Conservation (phyloP, 2,888 invertebrate species). For the Micoletzkya japonica region DNA sequence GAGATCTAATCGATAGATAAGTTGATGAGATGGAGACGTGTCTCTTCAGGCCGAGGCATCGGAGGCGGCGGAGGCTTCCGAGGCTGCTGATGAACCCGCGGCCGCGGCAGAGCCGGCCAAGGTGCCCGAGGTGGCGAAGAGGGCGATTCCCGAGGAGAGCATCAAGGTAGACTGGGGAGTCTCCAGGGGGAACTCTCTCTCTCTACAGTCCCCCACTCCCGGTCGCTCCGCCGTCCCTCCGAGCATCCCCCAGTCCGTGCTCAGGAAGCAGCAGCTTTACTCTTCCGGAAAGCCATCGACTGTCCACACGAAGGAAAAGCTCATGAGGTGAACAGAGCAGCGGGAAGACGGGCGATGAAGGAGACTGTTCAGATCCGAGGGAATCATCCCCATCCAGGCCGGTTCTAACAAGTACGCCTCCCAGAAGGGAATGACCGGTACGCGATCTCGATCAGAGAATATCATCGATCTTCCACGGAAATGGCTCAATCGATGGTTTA, state of each 20-base stretch:
- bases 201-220: slow-evolving; percentile 29
- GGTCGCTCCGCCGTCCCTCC: slow-evolving; percentile 30
- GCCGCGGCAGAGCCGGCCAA: not conserved
- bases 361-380: slow-evolving; percentile 44
- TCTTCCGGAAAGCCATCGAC: slow-evolving; percentile 60
- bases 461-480: not conserved
- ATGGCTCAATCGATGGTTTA: slow-evolving; percentile 29
- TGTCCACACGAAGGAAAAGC: slow-evolving; percentile 59
- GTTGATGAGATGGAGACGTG: not conserved
- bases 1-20: not conserved
- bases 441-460: not conserved
- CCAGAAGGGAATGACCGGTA: slow-evolving; percentile 63
- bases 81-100: slow-evolving; percentile 8
- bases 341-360: no score
- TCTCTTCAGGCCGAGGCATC: slow-evolving; percentile 23
- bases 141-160: slow-evolving; percentile 5
- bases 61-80: slow-evolving; percentile 8
- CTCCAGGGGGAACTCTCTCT: not conserved
- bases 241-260: slow-evolving; percentile 36
- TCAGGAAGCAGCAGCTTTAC: slow-evolving; percentile 52
- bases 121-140: not conserved
- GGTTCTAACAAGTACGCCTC: slow-evolving; percentile 64
- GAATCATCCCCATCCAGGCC: slow-evolving; percentile 63
- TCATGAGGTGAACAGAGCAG: slow-evolving; percentile 56
- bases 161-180: slow-evolving; percentile 12